phyloP scores from a whole-genome alignment of 2,113 vertebrate genomes.

The Vulpes vulpes region DNA sequence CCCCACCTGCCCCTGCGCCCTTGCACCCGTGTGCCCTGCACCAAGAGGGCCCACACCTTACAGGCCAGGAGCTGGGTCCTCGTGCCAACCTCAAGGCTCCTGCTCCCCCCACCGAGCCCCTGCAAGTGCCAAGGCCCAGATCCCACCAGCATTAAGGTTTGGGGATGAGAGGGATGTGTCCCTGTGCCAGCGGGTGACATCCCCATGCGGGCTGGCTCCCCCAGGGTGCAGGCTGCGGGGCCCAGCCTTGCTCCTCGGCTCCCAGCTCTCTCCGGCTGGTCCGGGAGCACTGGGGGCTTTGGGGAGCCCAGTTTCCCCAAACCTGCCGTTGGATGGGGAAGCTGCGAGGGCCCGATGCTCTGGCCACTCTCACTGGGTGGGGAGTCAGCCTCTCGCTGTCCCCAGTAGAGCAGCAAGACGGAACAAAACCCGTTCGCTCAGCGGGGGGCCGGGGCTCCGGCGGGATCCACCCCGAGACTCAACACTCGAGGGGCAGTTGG shows the following conservation, averaged over 20 bases:
- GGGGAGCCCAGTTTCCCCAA: background rate
- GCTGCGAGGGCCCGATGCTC: rapidly evolving
- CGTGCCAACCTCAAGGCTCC: background rate
- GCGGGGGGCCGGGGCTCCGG: too few species aligned
- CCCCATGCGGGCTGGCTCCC: background rate
- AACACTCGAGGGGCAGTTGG: too few species aligned
- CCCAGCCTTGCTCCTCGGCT: background rate
- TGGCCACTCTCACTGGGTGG: too few species aligned
- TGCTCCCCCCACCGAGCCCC: background rate
- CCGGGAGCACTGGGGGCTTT: background rate
- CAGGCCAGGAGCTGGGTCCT: background rate
- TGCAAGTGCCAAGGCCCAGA: background rate
- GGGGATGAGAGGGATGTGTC: rapidly evolving
- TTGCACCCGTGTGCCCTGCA: rapidly evolving
- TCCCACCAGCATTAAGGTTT: background rate
- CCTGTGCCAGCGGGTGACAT: background rate
- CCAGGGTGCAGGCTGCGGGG: background rate
- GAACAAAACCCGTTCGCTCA: rapidly evolving
- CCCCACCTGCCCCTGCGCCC: background rate
- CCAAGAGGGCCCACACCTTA: background rate
- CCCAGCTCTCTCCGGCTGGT: conserved; percentile 8
- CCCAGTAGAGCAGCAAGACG: background rate
- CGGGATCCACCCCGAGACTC: background rate
- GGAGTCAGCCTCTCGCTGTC: rapidly evolving
- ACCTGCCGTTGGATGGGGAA: background rate